A percentile compares a stretch with the other conserved stretches of the same genome.
These are phyloP conservation scores for Pseudonaja textilis DNA, from an alignment of 2,113 vertebrate species.

Conservation along the genomic window DNA sequence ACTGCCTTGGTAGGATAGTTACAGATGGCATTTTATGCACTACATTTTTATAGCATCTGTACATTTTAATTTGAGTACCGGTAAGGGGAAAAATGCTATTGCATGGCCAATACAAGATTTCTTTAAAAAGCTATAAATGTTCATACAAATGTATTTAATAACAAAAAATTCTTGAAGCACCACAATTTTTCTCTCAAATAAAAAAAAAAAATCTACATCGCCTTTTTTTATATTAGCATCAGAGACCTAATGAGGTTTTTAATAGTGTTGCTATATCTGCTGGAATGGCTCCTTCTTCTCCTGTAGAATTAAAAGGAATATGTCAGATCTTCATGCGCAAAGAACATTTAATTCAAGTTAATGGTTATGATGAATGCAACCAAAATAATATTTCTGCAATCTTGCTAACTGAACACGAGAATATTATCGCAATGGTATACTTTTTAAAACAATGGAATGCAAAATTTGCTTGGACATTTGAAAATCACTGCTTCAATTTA, in stretches of 20 bases:
- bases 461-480: neutral
- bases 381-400: neutral
- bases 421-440: neutral
- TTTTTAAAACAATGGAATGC: neutral
- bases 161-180: constrained; percentile 61
- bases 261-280: constrained; percentile 92
- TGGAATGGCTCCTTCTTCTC: constrained; percentile 82
- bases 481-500: neutral
- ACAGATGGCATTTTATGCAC: constrained; percentile 61
- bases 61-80: constrained; percentile 49
- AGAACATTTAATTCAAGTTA: constrained; percentile 9
- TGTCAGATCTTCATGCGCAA: neutral
- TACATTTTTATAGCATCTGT: constrained; percentile 52
- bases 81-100: constrained; percentile 57
- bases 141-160: constrained; percentile 63
- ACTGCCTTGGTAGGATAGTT: constrained; percentile 58
- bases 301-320: constrained; percentile 63
- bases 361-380: neutral
- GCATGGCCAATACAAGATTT: constrained; percentile 66
- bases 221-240: constrained; percentile 55
- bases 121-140: constrained; percentile 74
- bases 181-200: constrained; percentile 45
- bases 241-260: constrained; percentile 91
- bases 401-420: neutral
- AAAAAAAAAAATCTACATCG: constrained; percentile 36